Evolutionary conservation across 92 coral and sea anemone species (phyloP).

Genomic region (Actinernus sp.): DNA sequence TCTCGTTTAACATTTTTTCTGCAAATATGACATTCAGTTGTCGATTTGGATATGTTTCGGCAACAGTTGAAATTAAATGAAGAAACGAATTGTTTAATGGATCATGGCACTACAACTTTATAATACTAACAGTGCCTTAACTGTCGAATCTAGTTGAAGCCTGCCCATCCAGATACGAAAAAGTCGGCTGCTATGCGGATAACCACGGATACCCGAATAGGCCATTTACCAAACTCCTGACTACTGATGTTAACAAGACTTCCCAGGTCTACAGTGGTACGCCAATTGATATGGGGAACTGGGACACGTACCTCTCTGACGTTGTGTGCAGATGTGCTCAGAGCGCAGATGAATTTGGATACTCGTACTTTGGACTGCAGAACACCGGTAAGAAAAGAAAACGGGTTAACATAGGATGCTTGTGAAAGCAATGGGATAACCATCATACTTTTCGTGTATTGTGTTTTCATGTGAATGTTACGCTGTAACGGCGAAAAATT

Average conservation of each 20-base stretch:
- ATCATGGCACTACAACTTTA: no score
- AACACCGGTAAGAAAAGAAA: conserved; percentile 12
- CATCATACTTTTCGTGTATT: no score
- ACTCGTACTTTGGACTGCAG: not conserved
- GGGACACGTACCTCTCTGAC: conserved; percentile 4
- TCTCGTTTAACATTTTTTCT: no score
- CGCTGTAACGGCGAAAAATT: no score
- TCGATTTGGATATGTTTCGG: no score
- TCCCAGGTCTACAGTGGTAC: conserved; percentile 13
- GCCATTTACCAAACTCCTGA: conserved; percentile 1
- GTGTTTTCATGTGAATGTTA: no score
- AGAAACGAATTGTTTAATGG: no score
- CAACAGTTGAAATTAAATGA: no score
- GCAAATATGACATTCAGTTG: no score
- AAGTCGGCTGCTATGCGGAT: conserved; percentile 8
- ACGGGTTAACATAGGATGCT: no score
- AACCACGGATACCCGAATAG: not conserved
- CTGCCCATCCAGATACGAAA: not conserved
- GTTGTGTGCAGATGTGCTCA: conserved; percentile 13
- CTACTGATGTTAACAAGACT: conserved; percentile 2
- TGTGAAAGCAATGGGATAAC: no score
- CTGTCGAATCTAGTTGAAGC: not conserved
- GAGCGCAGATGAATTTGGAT: not conserved
- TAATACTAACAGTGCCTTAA: no score
- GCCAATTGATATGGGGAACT: conserved; percentile 6